Conservation (phyloP, 53 echinoderm and acorn worm genomes). For the Apostichopus leukothele region DNA sequence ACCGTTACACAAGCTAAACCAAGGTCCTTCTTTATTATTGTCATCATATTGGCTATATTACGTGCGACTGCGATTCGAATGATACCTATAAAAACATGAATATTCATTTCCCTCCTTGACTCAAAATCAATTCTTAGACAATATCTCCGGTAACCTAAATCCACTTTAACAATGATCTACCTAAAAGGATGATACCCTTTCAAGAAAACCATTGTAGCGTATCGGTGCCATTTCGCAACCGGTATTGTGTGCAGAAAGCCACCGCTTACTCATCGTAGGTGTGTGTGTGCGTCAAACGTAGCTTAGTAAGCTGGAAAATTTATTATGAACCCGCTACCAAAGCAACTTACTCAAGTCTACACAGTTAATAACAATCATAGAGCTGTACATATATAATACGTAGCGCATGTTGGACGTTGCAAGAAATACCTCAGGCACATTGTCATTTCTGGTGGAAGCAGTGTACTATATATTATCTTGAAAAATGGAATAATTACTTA, state of each 20-base stretch:
- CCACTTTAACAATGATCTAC: slow-evolving; percentile 25
- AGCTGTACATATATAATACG: no score
- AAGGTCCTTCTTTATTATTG: no score
- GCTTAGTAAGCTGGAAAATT: background rate
- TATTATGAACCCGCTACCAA: background rate
- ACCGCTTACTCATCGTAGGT: slow-evolving; percentile 39
- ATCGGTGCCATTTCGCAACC: slow-evolving; percentile 18
- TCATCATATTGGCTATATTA: no score
- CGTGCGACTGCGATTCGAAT: background rate
- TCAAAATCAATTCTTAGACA: slow-evolving; percentile 12
- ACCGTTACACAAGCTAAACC: no score
- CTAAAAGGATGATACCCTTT: slow-evolving; percentile 4
- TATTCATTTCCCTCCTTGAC: slow-evolving; percentile 8
- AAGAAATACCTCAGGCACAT: no score
- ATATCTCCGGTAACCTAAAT: slow-evolving; percentile 12
- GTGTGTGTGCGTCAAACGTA: background rate
- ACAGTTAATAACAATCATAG: background rate
- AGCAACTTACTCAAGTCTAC: background rate
- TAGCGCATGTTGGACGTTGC: no score
- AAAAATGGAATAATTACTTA: no score
- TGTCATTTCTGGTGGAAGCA: no score
- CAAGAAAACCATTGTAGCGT: slow-evolving; percentile 27
- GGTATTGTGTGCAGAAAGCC: background rate
- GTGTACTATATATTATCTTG: no score
- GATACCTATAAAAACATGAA: slow-evolving; percentile 25